phyloP scores from a whole-genome alignment of 2,113 vertebrate species.

The Catharus bicknelli region DNA sequence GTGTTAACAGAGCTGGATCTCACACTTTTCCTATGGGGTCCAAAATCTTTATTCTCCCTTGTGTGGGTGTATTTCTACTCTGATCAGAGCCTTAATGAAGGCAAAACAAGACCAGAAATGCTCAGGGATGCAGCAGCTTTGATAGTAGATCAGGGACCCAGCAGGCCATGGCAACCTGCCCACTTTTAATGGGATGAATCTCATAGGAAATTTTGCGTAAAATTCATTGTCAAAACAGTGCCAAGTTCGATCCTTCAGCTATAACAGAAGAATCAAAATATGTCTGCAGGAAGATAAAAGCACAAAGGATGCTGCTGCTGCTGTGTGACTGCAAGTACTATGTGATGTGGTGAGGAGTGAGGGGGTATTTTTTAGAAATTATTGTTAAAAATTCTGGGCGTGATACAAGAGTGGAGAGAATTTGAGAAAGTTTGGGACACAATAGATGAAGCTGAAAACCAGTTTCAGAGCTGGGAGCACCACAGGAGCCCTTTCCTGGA shows the following conservation, averaged over 20 bases:
- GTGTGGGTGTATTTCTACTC: background rate
- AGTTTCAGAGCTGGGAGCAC: background rate
- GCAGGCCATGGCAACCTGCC: constrained; percentile 55
- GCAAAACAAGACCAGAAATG: background rate
- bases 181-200: constrained; percentile 56
- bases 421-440: background rate
- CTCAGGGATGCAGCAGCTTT: background rate
- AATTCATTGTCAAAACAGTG: constrained; percentile 53
- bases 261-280: constrained; percentile 5
- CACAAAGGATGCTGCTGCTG: background rate
- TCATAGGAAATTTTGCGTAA: constrained; percentile 56
- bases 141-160: constrained; percentile 27
- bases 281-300: constrained; percentile 32
- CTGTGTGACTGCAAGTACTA: background rate
- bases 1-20: background rate
- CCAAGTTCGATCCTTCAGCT: constrained; percentile 15
- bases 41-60: background rate
- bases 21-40: background rate
- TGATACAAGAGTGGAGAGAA: background rate
- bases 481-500: background rate
- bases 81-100: background rate
- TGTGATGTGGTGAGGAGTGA: background rate
- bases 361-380: background rate
- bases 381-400: background rate
- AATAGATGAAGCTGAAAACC: background rate